Base-by-base conservation (phyloP, 2,797 vertebrate genomes). In the Acanthurus tractus region DNA sequence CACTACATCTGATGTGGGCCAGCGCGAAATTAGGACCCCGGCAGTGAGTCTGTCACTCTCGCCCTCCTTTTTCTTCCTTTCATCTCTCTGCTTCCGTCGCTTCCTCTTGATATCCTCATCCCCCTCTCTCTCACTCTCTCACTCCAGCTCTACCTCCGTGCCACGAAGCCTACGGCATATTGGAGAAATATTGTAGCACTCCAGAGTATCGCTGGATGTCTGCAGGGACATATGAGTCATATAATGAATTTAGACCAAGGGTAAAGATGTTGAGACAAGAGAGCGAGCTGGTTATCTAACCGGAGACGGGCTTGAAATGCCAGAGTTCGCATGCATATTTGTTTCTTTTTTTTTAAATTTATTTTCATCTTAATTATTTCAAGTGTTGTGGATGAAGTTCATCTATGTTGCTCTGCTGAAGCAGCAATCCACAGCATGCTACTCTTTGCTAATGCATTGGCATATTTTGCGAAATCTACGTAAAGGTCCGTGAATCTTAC, bases 171-270 rank as follows among this genome's bases (percentile, higher is more conserved):
- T 66, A 22, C 48, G 79, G 79, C 70, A 50, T 63, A 59, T 44
- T 71, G 38, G 22, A 83, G 74, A 83, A 83, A 76, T 80, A 65
- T 66, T 67, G 69, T 34, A 45, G 76, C 66, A 73, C 82, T 81
- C 74, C 63, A 80, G 73, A 74, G 56, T 46, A 73, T 63, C 12
- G 6, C 65, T 58, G 18, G 53, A 68, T 64, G 68, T 82, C 81
- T 74, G 72, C 44, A 49, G 62, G 81, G 80, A 76, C 53, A 6
- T 23, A 54, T 22, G 71, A 84, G 75, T 66, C 70, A 76, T 48
- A 40, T 82, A 64, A 79, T 63, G 64, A 81, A 81, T 84, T 74
- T 67, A 77, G 70, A 84, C 71, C 49, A 70, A 76, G 70, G 80
- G 70, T 74, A 75, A 67, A 70, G 70, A 83, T 87, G 77, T 73